phyloP scores from a whole-genome alignment of 2,113 vertebrate genomes.

The Corythoichthys intestinalis region DNA sequence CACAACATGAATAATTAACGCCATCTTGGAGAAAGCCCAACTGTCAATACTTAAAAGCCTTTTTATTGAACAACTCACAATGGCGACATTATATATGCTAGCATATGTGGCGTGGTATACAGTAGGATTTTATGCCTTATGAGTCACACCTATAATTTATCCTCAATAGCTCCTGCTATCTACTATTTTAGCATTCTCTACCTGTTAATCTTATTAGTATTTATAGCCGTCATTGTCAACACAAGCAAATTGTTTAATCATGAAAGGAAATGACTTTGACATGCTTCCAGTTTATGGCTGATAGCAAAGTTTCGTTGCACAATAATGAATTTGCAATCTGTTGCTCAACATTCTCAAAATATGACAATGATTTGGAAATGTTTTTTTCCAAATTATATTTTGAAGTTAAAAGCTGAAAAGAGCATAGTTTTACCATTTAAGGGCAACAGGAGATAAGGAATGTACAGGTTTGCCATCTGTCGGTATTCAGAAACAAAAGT shows the following conservation, averaged over 20 bases:
- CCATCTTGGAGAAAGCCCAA: conserved; percentile 55
- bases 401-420: not conserved
- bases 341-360: conserved; percentile 6
- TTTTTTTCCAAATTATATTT: not conserved
- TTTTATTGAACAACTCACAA: conserved; percentile 56
- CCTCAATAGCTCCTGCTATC: conserved; percentile 35
- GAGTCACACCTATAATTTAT: conserved; percentile 40
- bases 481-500: too few species aligned
- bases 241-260: conserved; percentile 36
- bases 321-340: conserved; percentile 26
- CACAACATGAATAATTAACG: conserved; percentile 73
- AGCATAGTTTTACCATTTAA: not conserved
- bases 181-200: conserved; percentile 39
- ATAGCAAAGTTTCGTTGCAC: conserved; percentile 6
- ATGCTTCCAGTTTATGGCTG: conserved; percentile 30
- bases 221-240: conserved; percentile 15
- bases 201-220: conserved; percentile 14
- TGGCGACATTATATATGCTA: conserved; percentile 30
- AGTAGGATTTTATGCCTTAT: conserved; percentile 25
- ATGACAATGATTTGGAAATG: not conserved
- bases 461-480: too few species aligned
- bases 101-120: conserved; percentile 15
- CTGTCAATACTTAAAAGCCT: conserved; percentile 74
- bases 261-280: conserved; percentile 25
- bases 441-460: too few species aligned